Evolutionary conservation across 2,888 invertebrate genomes (phyloP).

Genomic region (Copidosoma aretas): DNA sequence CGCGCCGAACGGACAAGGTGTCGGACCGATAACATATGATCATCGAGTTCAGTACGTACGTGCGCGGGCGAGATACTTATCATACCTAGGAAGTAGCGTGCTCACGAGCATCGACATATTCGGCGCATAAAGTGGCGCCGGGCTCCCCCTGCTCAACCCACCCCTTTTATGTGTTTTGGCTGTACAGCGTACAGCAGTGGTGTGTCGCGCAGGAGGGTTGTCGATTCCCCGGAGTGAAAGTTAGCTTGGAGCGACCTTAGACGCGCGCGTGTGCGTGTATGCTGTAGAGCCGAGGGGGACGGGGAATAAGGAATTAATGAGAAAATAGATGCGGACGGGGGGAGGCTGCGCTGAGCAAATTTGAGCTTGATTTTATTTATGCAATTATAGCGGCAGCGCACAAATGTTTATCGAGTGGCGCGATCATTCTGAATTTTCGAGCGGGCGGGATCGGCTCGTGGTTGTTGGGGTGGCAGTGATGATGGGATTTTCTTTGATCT

Average conservation of each 20-base stretch:
- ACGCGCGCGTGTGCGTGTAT: constrained; percentile 5
- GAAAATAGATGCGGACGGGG: constrained; percentile 29
- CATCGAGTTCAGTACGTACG: too few species aligned
- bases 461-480: too few species aligned
- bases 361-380: constrained; percentile 34
- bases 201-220: neutral
- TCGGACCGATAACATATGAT: too few species aligned
- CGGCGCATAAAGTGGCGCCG: neutral
- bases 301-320: constrained; percentile 41
- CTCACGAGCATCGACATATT: neutral
- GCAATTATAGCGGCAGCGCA: constrained; percentile 13
- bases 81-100: neutral
- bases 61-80: too few species aligned
- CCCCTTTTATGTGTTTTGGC: too few species aligned
- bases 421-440: too few species aligned
- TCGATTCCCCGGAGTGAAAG: constrained; percentile 39
- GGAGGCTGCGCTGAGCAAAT: constrained; percentile 23
- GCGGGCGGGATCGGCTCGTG: too few species aligned
- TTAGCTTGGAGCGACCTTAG: constrained; percentile 28
- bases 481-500: too few species aligned
- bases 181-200: too few species aligned
- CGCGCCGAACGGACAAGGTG: too few species aligned
- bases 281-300: constrained; percentile 9
- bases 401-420: too few species aligned
- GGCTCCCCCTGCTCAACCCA: neutral